Base-by-base conservation (phyloP, 2,888 invertebrate genomes). In the Sesia apiformis region DNA sequence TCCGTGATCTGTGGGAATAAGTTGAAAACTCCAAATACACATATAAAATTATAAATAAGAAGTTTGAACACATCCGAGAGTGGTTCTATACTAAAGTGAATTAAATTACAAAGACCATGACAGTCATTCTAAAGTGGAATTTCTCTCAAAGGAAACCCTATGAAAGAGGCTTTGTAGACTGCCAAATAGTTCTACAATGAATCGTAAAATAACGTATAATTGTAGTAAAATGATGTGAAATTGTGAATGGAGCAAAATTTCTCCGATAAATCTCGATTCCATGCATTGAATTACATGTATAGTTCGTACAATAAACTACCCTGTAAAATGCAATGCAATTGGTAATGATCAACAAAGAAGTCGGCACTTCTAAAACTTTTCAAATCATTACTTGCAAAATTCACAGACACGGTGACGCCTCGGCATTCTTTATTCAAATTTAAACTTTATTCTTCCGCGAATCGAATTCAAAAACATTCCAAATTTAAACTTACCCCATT, bases 141-240 rank as follows among this genome's bases (percentile, higher is more conserved):
- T 23, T 23, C 23, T 23, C 23, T 23, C 23, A 23, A 23, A 23
- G 23, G 1, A 23, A 23, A 23, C 23, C 23, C 23, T 23, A 23
- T 23, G 23, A 23, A 23, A 23, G 23, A 23, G 23, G 23, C 23
- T 23, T 23, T 23, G 23, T 23, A 23, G 23, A 23, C 23, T 46
- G 23, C 4, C n/a, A 46, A 46, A 46, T 46, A n/a, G 46, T 46
- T 46, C 8, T 46, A 46, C n/a, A 5, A 46, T 46, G 46, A 38
- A 60, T 60, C 58, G 62, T 70, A 70, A 73, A 77, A 62, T 70
- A 58, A 59, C 54, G 60, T 78, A 63, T 66, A 75, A 79, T 69
- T 69, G 62, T 65, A 63, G 60, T 67, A 66, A 67, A 74, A 63
- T 60, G 58, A 66, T 75, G 65, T 68, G 69, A 75, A 82, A 79